Conservation (phyloP, 2,888 invertebrate genomes). For the Malachius bipustulatus region DNA sequence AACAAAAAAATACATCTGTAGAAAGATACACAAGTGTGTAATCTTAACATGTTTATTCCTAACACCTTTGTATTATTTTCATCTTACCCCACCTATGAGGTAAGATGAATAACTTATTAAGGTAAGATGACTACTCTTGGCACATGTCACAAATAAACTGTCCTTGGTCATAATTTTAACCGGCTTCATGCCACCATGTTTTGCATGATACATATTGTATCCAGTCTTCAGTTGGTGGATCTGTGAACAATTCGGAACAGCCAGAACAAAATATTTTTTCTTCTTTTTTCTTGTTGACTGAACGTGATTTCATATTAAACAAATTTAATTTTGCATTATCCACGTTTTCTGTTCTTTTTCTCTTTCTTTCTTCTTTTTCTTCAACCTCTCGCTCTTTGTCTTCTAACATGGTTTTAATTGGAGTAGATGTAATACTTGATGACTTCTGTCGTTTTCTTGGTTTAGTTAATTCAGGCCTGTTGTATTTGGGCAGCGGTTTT, state of each 20-base stretch:
- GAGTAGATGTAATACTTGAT: slow-evolving; percentile 7
- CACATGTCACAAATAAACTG: no score
- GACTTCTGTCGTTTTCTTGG: slow-evolving; percentile 7
- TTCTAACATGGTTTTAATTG: slow-evolving; percentile 9
- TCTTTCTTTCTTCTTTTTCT: slow-evolving; percentile 5
- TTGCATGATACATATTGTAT: no score
- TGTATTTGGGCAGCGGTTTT: slow-evolving; percentile 9
- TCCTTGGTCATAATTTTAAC: no score
- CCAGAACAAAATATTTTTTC: slow-evolving; percentile 10
- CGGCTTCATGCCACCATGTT: no score
- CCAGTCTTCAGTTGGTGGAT: slow-evolving; percentile 15
- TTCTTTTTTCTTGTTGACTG: slow-evolving; percentile 5
- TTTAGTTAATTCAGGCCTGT: slow-evolving; percentile 4
- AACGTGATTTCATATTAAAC: slow-evolving; percentile 4
- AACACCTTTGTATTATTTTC: no score
- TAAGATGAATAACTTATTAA: no score
- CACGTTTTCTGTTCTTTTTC: slow-evolving; percentile 8
- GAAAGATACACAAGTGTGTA: no score
- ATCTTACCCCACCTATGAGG: no score
- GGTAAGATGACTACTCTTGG: no score
- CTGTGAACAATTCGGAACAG: slow-evolving; percentile 12
- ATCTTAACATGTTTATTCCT: no score
- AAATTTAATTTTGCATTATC: slow-evolving; percentile 5
- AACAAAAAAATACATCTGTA: no score
- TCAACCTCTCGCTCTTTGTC: slow-evolving; percentile 6